A percentile compares a stretch with the other conserved stretches of the same genome.
phyloP scores from a whole-genome alignment of 2,113 vertebrate genomes.

The Raphicerus campestris region DNA sequence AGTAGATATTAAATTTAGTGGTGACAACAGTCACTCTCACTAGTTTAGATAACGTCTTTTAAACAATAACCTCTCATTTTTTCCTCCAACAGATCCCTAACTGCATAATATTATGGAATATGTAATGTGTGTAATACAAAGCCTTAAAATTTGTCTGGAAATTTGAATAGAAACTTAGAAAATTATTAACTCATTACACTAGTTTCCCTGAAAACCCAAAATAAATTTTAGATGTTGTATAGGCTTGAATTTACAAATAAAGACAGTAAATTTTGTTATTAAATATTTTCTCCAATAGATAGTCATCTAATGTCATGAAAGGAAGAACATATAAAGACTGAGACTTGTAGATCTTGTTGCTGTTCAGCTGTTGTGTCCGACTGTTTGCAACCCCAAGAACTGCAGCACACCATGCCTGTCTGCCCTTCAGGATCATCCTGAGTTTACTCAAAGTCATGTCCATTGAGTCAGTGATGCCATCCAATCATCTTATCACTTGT shows the following conservation, averaged over 20 bases:
- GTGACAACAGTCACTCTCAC: accelerated
- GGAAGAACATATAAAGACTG: not conserved
- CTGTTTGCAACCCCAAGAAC: not conserved
- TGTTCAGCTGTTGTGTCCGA: not conserved
- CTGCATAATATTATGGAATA: not conserved
- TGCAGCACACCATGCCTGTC: not conserved
- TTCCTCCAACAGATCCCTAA: not conserved
- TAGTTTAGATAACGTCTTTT: not conserved
- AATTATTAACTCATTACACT: not conserved
- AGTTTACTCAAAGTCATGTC: not conserved
- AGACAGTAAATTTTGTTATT: not conserved
- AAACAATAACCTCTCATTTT: not conserved
- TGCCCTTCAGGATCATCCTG: accelerated
- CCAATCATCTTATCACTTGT: not conserved
- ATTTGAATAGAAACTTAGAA: not conserved
- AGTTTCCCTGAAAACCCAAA: not conserved
- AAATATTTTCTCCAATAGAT: not conserved
- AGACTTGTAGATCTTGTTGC: not conserved
- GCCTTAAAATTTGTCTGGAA: not conserved
- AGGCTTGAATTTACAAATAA: not conserved
- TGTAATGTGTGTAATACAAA: not conserved
- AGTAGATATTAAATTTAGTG: not conserved
- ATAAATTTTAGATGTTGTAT: not conserved
- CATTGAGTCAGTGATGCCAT: not conserved
- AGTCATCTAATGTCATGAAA: not conserved